A percentile compares a stretch with the other conserved stretches of the same genome.
These are phyloP conservation scores for Pimephales promelas DNA, from an alignment of 2,113 vertebrate species.

Conservation along the genomic window DNA sequence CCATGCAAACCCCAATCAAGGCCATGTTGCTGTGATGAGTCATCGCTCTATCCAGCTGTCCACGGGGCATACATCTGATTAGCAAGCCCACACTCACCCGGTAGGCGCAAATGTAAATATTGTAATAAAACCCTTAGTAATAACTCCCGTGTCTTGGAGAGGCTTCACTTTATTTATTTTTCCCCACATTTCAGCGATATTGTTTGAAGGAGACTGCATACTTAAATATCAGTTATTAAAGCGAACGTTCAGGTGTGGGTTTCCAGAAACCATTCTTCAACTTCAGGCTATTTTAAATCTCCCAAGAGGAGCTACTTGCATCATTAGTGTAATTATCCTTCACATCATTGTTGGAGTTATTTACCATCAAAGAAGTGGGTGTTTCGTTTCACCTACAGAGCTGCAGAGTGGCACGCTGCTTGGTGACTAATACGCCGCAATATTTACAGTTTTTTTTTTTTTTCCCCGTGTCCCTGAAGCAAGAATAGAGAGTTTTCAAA, in stretches of 20 bases:
- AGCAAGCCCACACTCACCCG: conserved; percentile 75
- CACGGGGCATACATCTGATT: conserved; percentile 79
- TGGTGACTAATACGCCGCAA: conserved; percentile 18
- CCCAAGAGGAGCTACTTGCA: conserved; percentile 38
- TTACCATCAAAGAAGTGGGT: conserved; percentile 47
- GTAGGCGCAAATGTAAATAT: conserved; percentile 79
- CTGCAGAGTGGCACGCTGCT: conserved; percentile 24
- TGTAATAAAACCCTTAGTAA: conserved; percentile 75
- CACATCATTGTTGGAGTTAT: conserved; percentile 42
- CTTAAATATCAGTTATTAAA: conserved; percentile 66
- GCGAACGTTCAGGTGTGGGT: conserved; percentile 59
- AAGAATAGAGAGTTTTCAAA: not conserved
- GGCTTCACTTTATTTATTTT: conserved; percentile 64
- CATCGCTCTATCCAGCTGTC: conserved; percentile 78
- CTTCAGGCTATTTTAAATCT: conserved; percentile 28
- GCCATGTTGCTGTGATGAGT: conserved; percentile 80
- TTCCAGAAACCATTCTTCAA: conserved; percentile 49
- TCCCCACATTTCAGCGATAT: conserved; percentile 61
- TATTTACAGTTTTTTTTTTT: conserved; percentile 19
- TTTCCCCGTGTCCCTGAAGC: not conserved
- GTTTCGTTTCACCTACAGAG: conserved; percentile 43
- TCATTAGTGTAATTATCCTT: conserved; percentile 56
- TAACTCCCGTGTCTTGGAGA: conserved; percentile 62
- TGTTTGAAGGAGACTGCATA: conserved; percentile 52
- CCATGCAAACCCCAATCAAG: conserved; percentile 72